A percentile compares a stretch with the other conserved stretches of the same genome.
Conservation (phyloP, 2,113 vertebrate species). For the Eleginops maclovinus region DNA sequence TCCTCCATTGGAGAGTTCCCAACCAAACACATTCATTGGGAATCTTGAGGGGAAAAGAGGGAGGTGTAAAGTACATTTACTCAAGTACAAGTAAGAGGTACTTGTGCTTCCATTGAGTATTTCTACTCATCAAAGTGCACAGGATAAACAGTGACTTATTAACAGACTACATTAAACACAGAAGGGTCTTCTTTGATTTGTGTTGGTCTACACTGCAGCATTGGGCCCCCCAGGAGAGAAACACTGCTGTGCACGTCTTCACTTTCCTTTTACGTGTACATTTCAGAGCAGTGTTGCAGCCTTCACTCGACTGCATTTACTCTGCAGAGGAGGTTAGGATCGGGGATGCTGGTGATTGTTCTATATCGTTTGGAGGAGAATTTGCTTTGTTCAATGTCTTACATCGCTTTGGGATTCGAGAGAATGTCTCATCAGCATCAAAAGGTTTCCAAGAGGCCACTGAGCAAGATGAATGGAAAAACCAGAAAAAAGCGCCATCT, state of each 20-base stretch:
- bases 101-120: too few relatives aligned
- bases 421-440: neutral
- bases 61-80: neutral
- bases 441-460: neutral
- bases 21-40: slow-evolving; percentile 39
- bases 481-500: neutral
- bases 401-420: neutral
- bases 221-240: too few relatives aligned
- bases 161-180: too few relatives aligned
- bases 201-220: too few relatives aligned
- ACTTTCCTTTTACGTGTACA: neutral
- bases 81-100: neutral
- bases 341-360: too few relatives aligned
- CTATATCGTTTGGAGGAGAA: neutral
- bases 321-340: too few relatives aligned
- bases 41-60: neutral
- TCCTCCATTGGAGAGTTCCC: slow-evolving; percentile 48
- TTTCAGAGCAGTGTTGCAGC: neutral
- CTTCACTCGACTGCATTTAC: neutral
- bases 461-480: neutral
- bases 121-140: too few relatives aligned
- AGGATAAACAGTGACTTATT: too few relatives aligned
- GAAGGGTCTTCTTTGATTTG: too few relatives aligned
- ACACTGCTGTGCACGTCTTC: too few relatives aligned
- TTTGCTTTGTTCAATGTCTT: neutral